phyloP scores from a whole-genome alignment of 2,797 vertebrate species.

The Micrastur ruficollis region DNA sequence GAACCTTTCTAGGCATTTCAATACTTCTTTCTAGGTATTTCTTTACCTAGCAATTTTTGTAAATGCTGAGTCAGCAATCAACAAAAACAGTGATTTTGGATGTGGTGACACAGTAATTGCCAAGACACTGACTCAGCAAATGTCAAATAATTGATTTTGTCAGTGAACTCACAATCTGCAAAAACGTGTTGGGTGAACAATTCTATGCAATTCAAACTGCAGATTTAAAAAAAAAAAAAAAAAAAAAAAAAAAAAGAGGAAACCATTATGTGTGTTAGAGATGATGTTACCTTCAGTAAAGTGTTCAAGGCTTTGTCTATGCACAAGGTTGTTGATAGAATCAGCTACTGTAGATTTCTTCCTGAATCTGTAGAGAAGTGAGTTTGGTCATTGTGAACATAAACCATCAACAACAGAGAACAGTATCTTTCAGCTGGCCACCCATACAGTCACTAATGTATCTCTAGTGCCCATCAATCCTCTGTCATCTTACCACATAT shows the following conservation, averaged over 20 bases:
- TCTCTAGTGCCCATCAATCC: background rate
- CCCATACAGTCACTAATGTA: background rate
- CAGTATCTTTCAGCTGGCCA: fast-evolving
- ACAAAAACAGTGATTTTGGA: background rate
- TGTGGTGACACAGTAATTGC: background rate
- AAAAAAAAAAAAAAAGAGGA: background rate
- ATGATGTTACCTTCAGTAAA: constrained; percentile 88
- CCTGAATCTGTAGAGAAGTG: constrained; percentile 80
- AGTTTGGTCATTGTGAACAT: background rate
- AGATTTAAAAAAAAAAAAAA: background rate
- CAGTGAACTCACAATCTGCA: background rate
- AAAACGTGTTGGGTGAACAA: background rate
- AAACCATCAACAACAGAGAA: background rate
- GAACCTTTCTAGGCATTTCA: background rate
- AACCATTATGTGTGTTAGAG: background rate
- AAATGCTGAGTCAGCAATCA: background rate
- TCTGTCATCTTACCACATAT: background rate
- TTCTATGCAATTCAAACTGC: background rate
- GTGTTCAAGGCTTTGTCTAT: constrained; percentile 76
- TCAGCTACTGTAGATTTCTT: constrained; percentile 85
- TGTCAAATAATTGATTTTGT: background rate
- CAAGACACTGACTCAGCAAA: background rate
- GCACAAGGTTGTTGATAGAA: constrained; percentile 84
- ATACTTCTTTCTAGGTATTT: background rate
- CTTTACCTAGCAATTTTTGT: background rate